Base-by-base conservation (phyloP, 2,113 vertebrate species). In the Ciconia boyciana region DNA sequence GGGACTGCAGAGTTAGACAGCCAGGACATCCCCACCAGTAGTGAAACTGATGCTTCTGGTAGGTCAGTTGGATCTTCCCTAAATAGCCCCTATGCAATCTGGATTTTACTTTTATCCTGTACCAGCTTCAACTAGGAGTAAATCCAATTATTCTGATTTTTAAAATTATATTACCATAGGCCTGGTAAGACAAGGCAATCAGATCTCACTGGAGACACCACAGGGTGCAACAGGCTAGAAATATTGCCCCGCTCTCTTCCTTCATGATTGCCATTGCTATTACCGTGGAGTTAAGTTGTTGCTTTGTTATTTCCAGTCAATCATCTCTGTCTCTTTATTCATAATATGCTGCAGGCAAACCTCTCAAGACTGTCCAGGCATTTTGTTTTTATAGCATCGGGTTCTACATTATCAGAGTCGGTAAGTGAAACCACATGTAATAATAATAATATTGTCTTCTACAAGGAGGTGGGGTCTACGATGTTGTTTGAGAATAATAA, bases 401-500 rank as follows among this genome's bases (percentile, higher is more conserved):
- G 32, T 93, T 96, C 60, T 65, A 58, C 19, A 49, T 58, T 87
- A 76, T 72, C 54, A 69, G 48, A 69, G 34, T 15, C 46, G 4
- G 4, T 58, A 79, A 88, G 69, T 77, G 43, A 89, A 95, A 91
- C 54, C 52, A 91, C 29, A 49, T 72, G 86, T 41, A 81, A n/a
- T 64, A 89, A 91, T 89, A 92, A 75, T 84, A 90, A 89, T 70
- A 86, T 31, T 92, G 54, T 86, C 52, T 80, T 95, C 46, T 80
- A 9, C 20, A 69, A 79, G 49, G 29, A 87, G 48, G 9, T 61
- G 39, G 34, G 48, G 32, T 52, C 83, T 58, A 11, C 31, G 65
- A 7, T 20, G 9, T 44, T 83, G 16, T 65, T 90, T 89, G 65
- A 92, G 89, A 91, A 79, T 15, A 57, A 68, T 54, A 52, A 51